Evolutionary conservation across 2,797 vertebrate genomes (phyloP).

Genomic region (Astyanax mexicanus): DNA sequence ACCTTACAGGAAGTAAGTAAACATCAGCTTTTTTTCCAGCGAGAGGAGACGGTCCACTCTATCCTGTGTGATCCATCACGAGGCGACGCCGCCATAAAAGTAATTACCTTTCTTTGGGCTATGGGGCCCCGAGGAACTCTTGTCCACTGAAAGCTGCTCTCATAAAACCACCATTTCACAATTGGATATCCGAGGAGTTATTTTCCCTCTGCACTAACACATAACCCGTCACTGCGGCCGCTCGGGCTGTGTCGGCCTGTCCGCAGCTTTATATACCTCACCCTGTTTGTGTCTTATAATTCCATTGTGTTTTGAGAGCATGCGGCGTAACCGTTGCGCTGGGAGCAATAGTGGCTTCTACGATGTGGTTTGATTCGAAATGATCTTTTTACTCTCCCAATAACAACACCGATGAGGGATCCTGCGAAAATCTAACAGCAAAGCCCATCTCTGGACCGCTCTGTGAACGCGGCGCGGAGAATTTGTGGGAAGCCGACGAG

Average conservation of each 20-base stretch:
- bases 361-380: conserved; percentile 46
- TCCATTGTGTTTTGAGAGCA: conserved; percentile 76
- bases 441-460: neutral
- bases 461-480: neutral
- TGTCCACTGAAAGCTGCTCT: conserved; percentile 78
- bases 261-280: conserved; percentile 60
- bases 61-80: conserved; percentile 79
- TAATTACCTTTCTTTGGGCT: conserved; percentile 82
- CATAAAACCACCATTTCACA: conserved; percentile 81
- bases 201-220: conserved; percentile 68
- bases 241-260: conserved; percentile 68
- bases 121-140: conserved; percentile 80
- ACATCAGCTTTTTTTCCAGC: conserved; percentile 44
- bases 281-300: conserved; percentile 77
- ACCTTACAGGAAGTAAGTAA: conserved; percentile 46
- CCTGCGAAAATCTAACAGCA: neutral
- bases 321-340: conserved; percentile 71
- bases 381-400: conserved; percentile 43
- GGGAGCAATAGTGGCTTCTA: conserved; percentile 54
- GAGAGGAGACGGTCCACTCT: conserved; percentile 68
- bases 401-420: conserved; percentile 17
- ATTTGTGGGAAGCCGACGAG: neutral
- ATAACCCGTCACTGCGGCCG: conserved; percentile 59
- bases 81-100: conserved; percentile 80
- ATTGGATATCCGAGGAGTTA: conserved; percentile 78